Conservation (phyloP, 2,888 invertebrate species). For the Papilio protenor region DNA sequence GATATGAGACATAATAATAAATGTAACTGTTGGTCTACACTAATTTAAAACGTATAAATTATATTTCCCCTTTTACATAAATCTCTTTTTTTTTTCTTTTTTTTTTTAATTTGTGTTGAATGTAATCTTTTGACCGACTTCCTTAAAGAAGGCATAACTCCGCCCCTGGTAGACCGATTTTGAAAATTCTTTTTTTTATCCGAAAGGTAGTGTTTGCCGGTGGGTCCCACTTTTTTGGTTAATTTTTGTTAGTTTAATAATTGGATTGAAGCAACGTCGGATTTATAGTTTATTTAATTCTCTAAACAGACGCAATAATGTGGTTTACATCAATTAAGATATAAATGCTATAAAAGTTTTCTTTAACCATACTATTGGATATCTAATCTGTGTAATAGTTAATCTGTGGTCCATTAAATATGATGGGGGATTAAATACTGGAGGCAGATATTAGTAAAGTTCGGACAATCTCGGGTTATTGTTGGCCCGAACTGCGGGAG, state of each 20-base stretch:
- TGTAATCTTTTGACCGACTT: too few species aligned
- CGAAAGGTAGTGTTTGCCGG: too few species aligned
- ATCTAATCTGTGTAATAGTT: slow-evolving; percentile 12
- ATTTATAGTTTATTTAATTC: too few species aligned
- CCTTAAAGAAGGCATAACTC: too few species aligned
- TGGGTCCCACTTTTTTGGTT: too few species aligned
- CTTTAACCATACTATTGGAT: neutral
- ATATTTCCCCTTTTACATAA: too few species aligned
- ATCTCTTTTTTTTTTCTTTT: too few species aligned
- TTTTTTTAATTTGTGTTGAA: too few species aligned
- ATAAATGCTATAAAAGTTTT: neutral
- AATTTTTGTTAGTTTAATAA: too few species aligned
- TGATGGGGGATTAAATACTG: slow-evolving; percentile 29
- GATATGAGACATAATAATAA: neutral
- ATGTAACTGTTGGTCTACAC: neutral
- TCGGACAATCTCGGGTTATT: slow-evolving; percentile 35
- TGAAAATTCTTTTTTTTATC: too few species aligned
- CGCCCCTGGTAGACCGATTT: too few species aligned
- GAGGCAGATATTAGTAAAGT: slow-evolving; percentile 36
- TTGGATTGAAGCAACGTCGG: too few species aligned
- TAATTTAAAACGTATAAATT: neutral
- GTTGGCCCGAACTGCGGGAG: slow-evolving; percentile 10
- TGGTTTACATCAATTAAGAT: neutral
- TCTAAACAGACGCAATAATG: neutral
- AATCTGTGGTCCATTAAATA: slow-evolving; percentile 38